A percentile compares a stretch with the other conserved stretches of the same genome.
Evolutionary conservation across 1,140 invertebrate genomes (phyloP).

Genomic region (Pogonus chalceus): DNA sequence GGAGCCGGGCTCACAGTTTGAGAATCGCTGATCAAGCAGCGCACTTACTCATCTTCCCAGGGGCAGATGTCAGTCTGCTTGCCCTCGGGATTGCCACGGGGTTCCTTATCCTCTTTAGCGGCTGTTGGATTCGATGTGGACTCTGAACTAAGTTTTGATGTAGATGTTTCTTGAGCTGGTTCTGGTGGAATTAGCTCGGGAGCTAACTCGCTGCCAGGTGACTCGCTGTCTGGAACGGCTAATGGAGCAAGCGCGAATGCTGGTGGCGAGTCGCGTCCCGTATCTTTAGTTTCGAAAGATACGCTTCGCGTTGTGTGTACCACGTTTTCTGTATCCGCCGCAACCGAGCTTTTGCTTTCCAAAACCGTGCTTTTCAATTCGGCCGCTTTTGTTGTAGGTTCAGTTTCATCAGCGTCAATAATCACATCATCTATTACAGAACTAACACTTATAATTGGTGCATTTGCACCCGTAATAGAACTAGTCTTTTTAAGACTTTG

Average conservation of each 20-base stretch:
- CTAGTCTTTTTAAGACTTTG: constrained; percentile 32
- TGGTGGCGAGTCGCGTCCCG: constrained; percentile 19
- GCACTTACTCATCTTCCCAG: constrained; percentile 82
- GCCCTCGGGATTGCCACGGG: constrained; percentile 26
- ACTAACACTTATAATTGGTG: constrained; percentile 62
- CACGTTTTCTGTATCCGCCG: constrained; percentile 37
- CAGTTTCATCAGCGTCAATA: constrained; percentile 10
- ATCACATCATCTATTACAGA: constrained; percentile 49
- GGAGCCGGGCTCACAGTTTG: background rate
- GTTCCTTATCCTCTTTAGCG: constrained; percentile 14
- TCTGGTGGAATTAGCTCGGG: constrained; percentile 22
- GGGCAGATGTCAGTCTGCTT: constrained; percentile 73
- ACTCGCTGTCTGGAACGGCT: constrained; percentile 51
- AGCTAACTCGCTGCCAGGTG: constrained; percentile 40
- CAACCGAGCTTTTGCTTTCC: constrained; percentile 13
- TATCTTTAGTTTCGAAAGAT: constrained; percentile 16
- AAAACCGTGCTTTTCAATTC: constrained; percentile 29
- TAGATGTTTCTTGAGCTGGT: no score
- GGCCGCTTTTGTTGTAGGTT: constrained; percentile 9
- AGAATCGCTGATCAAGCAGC: background rate
- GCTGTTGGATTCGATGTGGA: background rate
- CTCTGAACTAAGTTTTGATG: background rate
- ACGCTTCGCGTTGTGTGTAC: background rate
- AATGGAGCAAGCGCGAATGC: constrained; percentile 40
- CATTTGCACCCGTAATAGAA: constrained; percentile 33